Base-by-base conservation (phyloP, 2,113 vertebrate genomes). In the Orientallactaga bullata region DNA sequence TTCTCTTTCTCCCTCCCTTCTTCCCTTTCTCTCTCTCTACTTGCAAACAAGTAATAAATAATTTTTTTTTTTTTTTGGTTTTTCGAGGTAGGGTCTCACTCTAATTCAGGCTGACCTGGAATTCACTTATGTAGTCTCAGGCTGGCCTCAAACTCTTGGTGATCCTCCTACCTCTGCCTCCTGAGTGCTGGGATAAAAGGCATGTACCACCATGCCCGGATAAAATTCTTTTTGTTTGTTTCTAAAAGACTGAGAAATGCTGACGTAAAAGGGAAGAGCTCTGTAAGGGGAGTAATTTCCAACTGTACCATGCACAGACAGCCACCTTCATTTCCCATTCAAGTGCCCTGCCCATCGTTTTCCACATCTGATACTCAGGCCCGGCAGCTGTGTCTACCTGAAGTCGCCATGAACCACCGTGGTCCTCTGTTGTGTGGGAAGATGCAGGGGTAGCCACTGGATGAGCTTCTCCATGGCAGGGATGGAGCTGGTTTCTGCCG, bases 361-460 rank as follows among this genome's bases (percentile, higher is more conserved):
- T 58, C 10, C 58, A 74, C 61, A 81, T 5, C 1, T 63, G 18
- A 2, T 5, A 15, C 5, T 35, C 39, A 7, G 30, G 12, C 26
- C 71, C 9, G 7, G 4, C 10, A 18, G 79, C 58, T 4, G 2
- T 32, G 24, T 32, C 66, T 96, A 99, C 99, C 98, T 99, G 98
- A 98, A 99, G 95, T 98, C 98, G 66, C 99, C 99, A 0, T 99
- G 99, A 61, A 99, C 98, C n/a, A 99, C 35, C 0, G 98, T 96
- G 0, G 77, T 97, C 85, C 39, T 97, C 95, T 98, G 98, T 30
- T 97, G 94, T 12, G 74, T 69, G 10, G 99, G 98, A 1, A 99
- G 95, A 92, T 99, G 99, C 71, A 95, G 95, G 1, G 98, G 98
- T 60, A 99, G 98, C 99, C 99, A 99, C 17, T 98, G 32, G 0